Percentiles rank a stretch among this genome's conserved stretches.
phyloP scores from a whole-genome alignment of 2,888 invertebrate species.

The Conus canariensis region DNA sequence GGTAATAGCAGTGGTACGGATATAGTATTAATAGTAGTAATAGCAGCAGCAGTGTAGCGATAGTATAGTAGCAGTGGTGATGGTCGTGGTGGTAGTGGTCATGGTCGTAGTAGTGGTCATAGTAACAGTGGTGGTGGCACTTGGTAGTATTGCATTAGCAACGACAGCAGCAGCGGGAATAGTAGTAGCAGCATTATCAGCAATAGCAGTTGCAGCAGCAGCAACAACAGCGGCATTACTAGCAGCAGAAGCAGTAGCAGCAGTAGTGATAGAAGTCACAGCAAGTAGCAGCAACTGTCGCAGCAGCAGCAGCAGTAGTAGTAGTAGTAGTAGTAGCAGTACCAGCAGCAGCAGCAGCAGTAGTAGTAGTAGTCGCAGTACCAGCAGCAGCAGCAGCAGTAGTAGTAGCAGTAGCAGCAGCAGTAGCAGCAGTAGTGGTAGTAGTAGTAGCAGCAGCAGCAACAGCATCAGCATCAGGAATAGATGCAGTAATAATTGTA shows the following conservation, averaged over 20 bases:
- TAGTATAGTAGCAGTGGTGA: not conserved
- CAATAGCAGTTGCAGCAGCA: not conserved
- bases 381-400: not conserved
- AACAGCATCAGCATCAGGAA: too few species aligned
- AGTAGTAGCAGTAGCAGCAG: not conserved
- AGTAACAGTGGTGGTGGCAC: not conserved
- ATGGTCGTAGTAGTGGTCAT: not conserved
- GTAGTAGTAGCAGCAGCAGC: not conserved
- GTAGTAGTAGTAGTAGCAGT: not conserved
- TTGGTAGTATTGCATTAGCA: not conserved
- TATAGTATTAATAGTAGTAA: too few species aligned
- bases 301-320: not conserved
- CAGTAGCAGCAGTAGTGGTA: not conserved
- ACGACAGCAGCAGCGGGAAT: not conserved
- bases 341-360: not conserved
- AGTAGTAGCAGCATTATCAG: not conserved
- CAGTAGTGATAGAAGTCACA: not conserved
- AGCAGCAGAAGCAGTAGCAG: not conserved
- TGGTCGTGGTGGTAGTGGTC: too few species aligned
- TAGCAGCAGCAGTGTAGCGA: too few species aligned
- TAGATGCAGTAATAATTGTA: not conserved
- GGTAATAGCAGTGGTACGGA: too few species aligned
- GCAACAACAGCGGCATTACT: not conserved
- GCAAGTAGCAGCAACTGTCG: not conserved
- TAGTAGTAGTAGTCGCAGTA: not conserved